phyloP scores from a whole-genome alignment of 2,113 vertebrate genomes.

The Sturnira hondurensis region DNA sequence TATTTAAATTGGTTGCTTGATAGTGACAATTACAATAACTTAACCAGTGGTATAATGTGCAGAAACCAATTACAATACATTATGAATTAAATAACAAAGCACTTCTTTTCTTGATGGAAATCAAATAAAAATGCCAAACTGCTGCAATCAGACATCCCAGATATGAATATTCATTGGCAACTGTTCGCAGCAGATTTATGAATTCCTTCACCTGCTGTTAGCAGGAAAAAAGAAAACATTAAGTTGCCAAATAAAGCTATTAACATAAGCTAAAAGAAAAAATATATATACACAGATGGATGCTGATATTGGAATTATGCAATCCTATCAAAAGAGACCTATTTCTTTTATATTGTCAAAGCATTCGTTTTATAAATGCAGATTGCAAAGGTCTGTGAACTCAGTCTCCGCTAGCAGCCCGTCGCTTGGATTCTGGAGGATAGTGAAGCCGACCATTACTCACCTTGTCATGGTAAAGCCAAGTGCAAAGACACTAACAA shows the following conservation, averaged over 20 bases:
- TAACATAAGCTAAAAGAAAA: constrained; percentile 82
- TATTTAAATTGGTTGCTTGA: constrained; percentile 74
- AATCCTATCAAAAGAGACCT: constrained; percentile 75
- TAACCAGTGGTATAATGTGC: constrained; percentile 72
- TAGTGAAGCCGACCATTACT: constrained; percentile 51
- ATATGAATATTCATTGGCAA: constrained; percentile 91
- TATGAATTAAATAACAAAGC: constrained; percentile 78
- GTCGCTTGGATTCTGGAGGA: constrained; percentile 1
- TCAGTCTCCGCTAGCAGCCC: constrained; percentile 40
- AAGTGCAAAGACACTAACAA: constrained; percentile 32
- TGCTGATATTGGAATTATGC: constrained; percentile 79
- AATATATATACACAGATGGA: constrained; percentile 82
- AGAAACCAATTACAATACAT: constrained; percentile 75
- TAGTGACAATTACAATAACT: constrained; percentile 73
- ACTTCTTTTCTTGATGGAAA: constrained; percentile 79
- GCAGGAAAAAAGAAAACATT: constrained; percentile 80
- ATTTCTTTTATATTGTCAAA: constrained; percentile 78
- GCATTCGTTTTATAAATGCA: constrained; percentile 77
- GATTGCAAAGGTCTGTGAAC: constrained; percentile 74
- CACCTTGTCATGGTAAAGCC: constrained; percentile 56
- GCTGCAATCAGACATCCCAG: constrained; percentile 82
- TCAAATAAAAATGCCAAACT: constrained; percentile 86
- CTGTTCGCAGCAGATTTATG: constrained; percentile 89
- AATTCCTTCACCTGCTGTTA: constrained; percentile 88
- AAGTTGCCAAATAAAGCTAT: constrained; percentile 85